Evolutionary conservation across 2,797 vertebrate genomes (phyloP).

Genomic region (Carduelis carduelis): DNA sequence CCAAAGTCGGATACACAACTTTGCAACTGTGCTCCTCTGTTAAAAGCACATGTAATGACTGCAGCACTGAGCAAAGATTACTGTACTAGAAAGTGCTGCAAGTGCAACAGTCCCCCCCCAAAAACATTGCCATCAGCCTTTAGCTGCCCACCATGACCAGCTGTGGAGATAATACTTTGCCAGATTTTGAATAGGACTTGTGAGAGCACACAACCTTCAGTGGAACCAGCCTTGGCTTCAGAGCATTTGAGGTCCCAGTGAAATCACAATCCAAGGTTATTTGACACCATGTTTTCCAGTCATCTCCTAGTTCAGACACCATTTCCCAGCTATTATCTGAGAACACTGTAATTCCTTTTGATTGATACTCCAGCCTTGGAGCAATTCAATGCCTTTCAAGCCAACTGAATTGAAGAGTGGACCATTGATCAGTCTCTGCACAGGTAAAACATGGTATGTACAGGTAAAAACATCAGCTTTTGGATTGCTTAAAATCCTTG

Average conservation of each 20-base stretch:
- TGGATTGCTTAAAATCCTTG: not conserved
- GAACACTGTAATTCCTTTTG: not conserved
- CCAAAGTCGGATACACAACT: not conserved
- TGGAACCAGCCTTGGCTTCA: not conserved
- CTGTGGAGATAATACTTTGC: not conserved
- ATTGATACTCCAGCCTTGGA: not conserved
- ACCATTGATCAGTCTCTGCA: not conserved
- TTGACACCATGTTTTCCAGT: not conserved
- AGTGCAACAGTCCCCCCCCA: not conserved
- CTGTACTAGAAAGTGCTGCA: not conserved
- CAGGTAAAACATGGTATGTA: not conserved
- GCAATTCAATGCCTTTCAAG: not conserved
- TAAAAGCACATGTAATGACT: not conserved
- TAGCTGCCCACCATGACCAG: not conserved
- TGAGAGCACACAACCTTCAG: not conserved
- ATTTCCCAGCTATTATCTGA: not conserved
- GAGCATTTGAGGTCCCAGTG: not conserved
- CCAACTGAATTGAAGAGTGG: not conserved
- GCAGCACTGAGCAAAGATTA: not conserved
- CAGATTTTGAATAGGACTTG: not conserved
- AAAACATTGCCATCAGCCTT: not conserved
- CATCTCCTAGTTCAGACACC: not conserved
- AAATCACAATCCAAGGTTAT: not conserved
- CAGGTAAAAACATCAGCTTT: not conserved
- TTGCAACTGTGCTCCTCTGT: rapidly evolving